phyloP scores from a whole-genome alignment of 2,888 invertebrate species.

The Miltochrista miniata region DNA sequence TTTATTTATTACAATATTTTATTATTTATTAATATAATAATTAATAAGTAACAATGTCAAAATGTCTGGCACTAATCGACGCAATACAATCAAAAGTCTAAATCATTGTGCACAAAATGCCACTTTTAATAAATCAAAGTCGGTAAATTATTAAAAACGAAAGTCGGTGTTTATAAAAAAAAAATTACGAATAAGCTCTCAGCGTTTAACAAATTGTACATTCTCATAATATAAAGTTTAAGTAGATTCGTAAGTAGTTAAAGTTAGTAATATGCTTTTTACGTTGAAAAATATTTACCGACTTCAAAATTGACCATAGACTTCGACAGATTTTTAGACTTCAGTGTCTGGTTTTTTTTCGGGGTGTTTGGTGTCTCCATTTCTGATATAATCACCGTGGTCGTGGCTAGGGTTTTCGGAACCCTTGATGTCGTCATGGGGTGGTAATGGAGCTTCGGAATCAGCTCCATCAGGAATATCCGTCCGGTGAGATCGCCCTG shows the following conservation, averaged over 20 bases:
- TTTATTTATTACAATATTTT: slow-evolving; percentile 35
- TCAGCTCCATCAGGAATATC: slow-evolving; percentile 86
- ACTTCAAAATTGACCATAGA: slow-evolving; percentile 4
- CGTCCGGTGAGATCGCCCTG: slow-evolving; percentile 85
- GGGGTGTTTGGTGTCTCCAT: slow-evolving; percentile 77
- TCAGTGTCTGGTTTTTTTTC: slow-evolving; percentile 81
- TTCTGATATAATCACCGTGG: slow-evolving; percentile 85
- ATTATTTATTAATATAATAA: slow-evolving; percentile 39
- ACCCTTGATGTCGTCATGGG: slow-evolving; percentile 84
- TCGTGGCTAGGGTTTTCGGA: slow-evolving; percentile 84
- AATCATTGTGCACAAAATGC: slow-evolving; percentile 21
- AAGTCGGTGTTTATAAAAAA: neutral
- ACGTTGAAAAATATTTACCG: slow-evolving; percentile 6
- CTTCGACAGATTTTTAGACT: slow-evolving; percentile 55
- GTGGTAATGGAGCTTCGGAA: slow-evolving; percentile 84
- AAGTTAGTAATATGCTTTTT: neutral
- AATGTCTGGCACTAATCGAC: slow-evolving; percentile 59
- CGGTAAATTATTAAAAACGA: slow-evolving; percentile 4
- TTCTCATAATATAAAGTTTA: slow-evolving; percentile 3
- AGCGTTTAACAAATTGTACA: neutral
- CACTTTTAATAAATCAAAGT: slow-evolving; percentile 22
- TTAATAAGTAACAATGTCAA: slow-evolving; percentile 60
- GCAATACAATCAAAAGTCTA: slow-evolving; percentile 35
- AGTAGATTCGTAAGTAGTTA: slow-evolving; percentile 2
- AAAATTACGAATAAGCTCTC: neutral